These are phyloP conservation scores for Fragariocoptes setiger DNA, from an alignment of 1,140 invertebrate species.

Conservation along the genomic window DNA sequence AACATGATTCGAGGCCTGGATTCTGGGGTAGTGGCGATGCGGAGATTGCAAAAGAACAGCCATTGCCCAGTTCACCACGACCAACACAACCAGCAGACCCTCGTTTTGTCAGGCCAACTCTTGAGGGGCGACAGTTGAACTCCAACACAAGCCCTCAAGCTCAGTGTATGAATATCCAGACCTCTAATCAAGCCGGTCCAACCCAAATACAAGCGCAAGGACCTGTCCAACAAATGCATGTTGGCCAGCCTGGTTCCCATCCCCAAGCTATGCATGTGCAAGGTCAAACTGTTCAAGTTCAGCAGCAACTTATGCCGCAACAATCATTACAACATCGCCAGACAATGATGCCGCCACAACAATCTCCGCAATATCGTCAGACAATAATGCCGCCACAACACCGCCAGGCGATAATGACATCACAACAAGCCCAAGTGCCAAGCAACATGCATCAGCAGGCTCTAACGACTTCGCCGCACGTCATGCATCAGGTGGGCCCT, in stretches of 20 bases:
- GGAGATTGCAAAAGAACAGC: neutral
- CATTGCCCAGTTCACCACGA: neutral
- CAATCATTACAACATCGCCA: conserved; percentile 8
- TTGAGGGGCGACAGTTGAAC: too few relatives aligned
- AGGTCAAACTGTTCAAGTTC: neutral
- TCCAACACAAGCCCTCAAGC: too few relatives aligned
- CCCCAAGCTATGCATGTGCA: conserved; percentile 1
- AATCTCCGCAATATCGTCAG: conserved; percentile 9
- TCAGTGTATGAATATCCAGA: neutral
- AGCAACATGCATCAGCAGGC: too few relatives aligned
- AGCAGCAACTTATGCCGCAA: neutral
- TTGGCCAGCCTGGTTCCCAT: neutral
- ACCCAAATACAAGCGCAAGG: conserved; percentile 5
- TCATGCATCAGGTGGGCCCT: too few relatives aligned
- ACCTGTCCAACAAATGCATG: neutral
- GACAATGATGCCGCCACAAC: neutral
- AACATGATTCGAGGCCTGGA: too few relatives aligned
- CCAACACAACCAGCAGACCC: neutral
- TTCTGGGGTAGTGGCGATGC: too few relatives aligned
- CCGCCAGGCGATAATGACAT: neutral
- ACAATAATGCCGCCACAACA: conserved; percentile 9
- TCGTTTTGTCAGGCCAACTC: neutral
- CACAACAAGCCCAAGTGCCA: too few relatives aligned
- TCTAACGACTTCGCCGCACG: too few relatives aligned
- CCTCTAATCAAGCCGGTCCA: conserved; percentile 5